Evolutionary conservation across 1,140 invertebrate genomes (phyloP).

Genomic region (Calycopis cecrops): DNA sequence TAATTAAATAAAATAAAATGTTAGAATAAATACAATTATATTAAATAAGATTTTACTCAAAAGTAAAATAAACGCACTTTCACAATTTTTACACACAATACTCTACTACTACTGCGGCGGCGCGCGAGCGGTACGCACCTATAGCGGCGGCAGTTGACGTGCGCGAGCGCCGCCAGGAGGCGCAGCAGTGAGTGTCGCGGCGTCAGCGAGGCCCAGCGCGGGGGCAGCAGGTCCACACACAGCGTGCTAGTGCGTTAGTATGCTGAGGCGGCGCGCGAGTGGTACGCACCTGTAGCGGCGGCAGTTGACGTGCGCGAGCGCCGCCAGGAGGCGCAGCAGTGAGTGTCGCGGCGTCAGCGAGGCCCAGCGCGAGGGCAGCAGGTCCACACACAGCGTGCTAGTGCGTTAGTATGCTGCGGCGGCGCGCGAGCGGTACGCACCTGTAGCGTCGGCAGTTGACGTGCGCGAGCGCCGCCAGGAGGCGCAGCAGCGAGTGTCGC

Average conservation of each 20-base stretch:
- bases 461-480: constrained; percentile 51
- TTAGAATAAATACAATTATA: too few species aligned
- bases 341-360: constrained; percentile 36
- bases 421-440: constrained; percentile 16
- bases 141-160: constrained; percentile 51
- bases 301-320: constrained; percentile 50
- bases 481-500: constrained; percentile 50
- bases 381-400: constrained; percentile 59
- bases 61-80: too few species aligned
- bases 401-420: background rate
- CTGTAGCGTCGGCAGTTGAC: constrained; percentile 52
- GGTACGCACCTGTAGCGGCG: constrained; percentile 42
- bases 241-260: constrained; percentile 31
- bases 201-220: constrained; percentile 29
- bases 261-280: background rate
- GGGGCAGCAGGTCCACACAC: constrained; percentile 63
- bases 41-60: too few species aligned
- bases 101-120: too few species aligned
- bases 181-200: constrained; percentile 49
- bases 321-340: constrained; percentile 52
- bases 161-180: constrained; percentile 49
- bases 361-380: constrained; percentile 46
- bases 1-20: too few species aligned
- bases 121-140: constrained; percentile 25
- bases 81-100: too few species aligned